phyloP scores from a whole-genome alignment of 2,888 invertebrate species.

The Aporophyla lueneburgensis region DNA sequence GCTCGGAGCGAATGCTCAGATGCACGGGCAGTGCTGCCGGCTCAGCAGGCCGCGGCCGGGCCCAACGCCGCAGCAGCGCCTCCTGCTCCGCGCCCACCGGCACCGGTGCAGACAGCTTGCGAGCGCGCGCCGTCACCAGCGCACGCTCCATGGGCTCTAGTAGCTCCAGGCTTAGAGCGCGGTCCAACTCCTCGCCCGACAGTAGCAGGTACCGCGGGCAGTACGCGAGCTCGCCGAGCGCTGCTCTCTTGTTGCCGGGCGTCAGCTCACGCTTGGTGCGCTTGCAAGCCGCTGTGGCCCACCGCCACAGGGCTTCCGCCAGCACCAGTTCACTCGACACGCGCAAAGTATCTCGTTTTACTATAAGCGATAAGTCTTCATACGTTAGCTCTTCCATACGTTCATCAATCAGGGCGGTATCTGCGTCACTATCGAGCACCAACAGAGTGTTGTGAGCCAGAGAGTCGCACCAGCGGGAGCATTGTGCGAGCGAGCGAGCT shows the following conservation, averaged over 20 bases:
- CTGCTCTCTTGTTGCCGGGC: slow-evolving; percentile 85
- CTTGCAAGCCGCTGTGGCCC: slow-evolving; percentile 87
- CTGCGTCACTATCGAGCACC: slow-evolving; percentile 86
- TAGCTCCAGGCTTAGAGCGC: slow-evolving; percentile 86
- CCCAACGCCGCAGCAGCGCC: slow-evolving; percentile 85
- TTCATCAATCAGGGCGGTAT: slow-evolving; percentile 83
- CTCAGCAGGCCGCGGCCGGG: slow-evolving; percentile 82
- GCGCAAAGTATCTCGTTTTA: slow-evolving; percentile 92
- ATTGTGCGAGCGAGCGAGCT: slow-evolving; percentile 84
- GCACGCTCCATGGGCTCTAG: slow-evolving; percentile 87
- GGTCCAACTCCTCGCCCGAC: slow-evolving; percentile 92
- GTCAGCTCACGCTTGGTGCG: slow-evolving; percentile 85
- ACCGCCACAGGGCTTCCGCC: slow-evolving; percentile 92
- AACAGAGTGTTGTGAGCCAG: slow-evolving; percentile 93
- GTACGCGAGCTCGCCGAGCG: slow-evolving; percentile 90
- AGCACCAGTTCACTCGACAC: slow-evolving; percentile 92
- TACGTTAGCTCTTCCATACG: slow-evolving; percentile 91
- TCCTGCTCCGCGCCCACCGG: slow-evolving; percentile 88
- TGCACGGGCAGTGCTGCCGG: slow-evolving; percentile 86
- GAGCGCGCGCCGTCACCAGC: slow-evolving; percentile 84
- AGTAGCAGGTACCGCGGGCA: slow-evolving; percentile 93
- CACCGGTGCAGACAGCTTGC: slow-evolving; percentile 84
- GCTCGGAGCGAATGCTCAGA: slow-evolving; percentile 85
- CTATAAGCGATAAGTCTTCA: slow-evolving; percentile 92
- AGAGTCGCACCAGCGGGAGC: slow-evolving; percentile 90